A percentile compares a stretch with the other conserved stretches of the same genome.
Evolutionary conservation across 2,888 invertebrate genomes (phyloP).

Genomic region (Ischnura elegans): DNA sequence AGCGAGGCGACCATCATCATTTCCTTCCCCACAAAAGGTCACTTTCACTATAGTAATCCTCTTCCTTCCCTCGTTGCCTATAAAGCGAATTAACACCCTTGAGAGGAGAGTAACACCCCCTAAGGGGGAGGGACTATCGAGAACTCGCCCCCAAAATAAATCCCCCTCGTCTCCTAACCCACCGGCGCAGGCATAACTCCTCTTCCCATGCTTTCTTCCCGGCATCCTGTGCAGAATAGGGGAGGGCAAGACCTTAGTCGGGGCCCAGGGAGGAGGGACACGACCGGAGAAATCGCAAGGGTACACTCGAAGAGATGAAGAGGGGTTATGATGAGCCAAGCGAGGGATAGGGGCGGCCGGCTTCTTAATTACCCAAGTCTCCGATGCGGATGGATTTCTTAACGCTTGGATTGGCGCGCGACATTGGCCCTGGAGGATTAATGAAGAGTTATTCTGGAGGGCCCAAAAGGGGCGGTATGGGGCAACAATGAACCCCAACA

Average conservation of each 20-base stretch:
- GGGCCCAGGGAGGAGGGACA: background rate
- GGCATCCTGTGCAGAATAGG: background rate
- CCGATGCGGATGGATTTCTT: background rate
- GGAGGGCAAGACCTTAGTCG: background rate
- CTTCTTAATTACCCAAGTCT: slow-evolving; percentile 50
- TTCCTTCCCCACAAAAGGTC: too few species aligned
- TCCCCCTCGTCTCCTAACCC: too few species aligned
- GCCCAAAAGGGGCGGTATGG: background rate
- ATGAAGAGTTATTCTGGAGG: background rate
- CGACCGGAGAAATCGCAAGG: background rate
- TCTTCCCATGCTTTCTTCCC: too few species aligned
- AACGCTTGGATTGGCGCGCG: background rate
- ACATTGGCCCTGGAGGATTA: background rate
- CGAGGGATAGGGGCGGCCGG: background rate
- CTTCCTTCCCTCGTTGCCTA: too few species aligned
- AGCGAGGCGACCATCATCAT: too few species aligned
- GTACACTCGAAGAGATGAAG: background rate
- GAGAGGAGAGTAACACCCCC: too few species aligned
- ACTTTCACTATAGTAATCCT: too few species aligned
- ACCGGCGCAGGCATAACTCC: too few species aligned
- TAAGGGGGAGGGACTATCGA: too few species aligned
- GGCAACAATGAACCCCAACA: background rate
- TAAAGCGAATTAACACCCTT: too few species aligned
- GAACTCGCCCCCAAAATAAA: too few species aligned
- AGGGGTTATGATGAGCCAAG: background rate